phyloP scores from a whole-genome alignment of 2,888 invertebrate genomes.

The Hirudinaria manillensis region DNA sequence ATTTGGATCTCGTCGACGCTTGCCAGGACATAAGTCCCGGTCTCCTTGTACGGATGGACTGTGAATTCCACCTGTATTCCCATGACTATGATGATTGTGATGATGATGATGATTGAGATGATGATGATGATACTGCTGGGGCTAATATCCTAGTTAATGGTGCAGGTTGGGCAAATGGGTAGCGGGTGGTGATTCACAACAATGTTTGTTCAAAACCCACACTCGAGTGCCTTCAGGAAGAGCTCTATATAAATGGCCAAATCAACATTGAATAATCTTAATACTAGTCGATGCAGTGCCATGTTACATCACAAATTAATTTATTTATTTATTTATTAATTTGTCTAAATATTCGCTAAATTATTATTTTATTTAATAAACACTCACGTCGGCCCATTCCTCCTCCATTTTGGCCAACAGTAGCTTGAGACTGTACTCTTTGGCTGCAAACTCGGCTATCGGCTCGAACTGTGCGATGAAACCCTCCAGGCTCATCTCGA shows the following conservation, averaged over 20 bases:
- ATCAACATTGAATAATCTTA: too few relatives aligned
- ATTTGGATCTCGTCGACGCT: conserved; percentile 89
- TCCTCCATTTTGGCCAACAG: conserved; percentile 77
- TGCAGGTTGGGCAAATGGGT: not conserved
- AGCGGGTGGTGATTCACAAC: too few relatives aligned
- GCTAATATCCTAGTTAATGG: not conserved
- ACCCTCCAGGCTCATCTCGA: conserved; percentile 80
- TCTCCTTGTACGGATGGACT: conserved; percentile 58
- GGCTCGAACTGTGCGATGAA: conserved; percentile 78
- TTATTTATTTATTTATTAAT: not conserved
- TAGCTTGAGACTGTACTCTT: conserved; percentile 86
- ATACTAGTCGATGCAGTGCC: too few relatives aligned
- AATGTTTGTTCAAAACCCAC: too few relatives aligned
- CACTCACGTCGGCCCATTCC: conserved; percentile 68
- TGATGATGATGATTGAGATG: too few relatives aligned
- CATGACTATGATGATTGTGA: too few relatives aligned
- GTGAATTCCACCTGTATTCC: conserved; percentile 58
- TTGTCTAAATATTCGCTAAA: not conserved
- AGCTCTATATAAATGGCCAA: too few relatives aligned
- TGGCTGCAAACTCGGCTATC: conserved; percentile 89
- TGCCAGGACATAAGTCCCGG: conserved; percentile 81
- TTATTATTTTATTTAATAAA: not conserved
- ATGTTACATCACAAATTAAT: not conserved
- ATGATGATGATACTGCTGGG: not conserved
- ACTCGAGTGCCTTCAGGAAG: too few relatives aligned